Evolutionary conservation across 1,140 invertebrate genomes (phyloP).

Genomic region (Uloborus diversus): DNA sequence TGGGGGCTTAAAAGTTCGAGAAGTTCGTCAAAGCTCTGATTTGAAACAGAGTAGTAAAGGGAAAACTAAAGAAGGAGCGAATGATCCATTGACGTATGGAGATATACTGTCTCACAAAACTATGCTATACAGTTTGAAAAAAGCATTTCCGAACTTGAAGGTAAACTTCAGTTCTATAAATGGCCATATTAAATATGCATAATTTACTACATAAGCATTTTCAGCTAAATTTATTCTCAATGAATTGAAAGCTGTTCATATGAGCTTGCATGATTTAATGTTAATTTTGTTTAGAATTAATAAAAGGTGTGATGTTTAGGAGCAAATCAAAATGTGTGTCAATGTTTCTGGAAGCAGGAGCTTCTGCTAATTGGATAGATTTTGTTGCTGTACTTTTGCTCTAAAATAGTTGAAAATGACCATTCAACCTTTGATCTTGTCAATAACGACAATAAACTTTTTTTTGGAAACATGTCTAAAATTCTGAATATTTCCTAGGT

Average conservation of each 20-base stretch:
- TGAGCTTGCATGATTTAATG: too few relatives aligned
- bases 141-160: constrained; percentile 78
- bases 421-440: too few relatives aligned
- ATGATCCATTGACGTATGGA: constrained; percentile 87
- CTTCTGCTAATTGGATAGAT: too few relatives aligned
- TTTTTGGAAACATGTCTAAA: background rate
- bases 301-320: too few relatives aligned
- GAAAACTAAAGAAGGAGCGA: constrained; percentile 86
- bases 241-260: too few relatives aligned
- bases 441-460: too few relatives aligned
- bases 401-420: too few relatives aligned
- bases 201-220: background rate
- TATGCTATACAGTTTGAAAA: constrained; percentile 81
- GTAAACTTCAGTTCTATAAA: constrained; percentile 66
- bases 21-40: constrained; percentile 70
- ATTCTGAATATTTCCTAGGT: constrained; percentile 63
- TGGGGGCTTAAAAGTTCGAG: constrained; percentile 79
- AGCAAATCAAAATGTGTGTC: too few relatives aligned
- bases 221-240: too few relatives aligned
- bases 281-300: too few relatives aligned
- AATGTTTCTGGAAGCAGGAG: too few relatives aligned
- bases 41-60: constrained; percentile 77
- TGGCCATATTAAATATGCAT: background rate
- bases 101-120: constrained; percentile 88
- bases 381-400: too few relatives aligned